These are phyloP conservation scores for Octodon degus DNA, from an alignment of 2,113 vertebrate species.

Conservation along the genomic window DNA sequence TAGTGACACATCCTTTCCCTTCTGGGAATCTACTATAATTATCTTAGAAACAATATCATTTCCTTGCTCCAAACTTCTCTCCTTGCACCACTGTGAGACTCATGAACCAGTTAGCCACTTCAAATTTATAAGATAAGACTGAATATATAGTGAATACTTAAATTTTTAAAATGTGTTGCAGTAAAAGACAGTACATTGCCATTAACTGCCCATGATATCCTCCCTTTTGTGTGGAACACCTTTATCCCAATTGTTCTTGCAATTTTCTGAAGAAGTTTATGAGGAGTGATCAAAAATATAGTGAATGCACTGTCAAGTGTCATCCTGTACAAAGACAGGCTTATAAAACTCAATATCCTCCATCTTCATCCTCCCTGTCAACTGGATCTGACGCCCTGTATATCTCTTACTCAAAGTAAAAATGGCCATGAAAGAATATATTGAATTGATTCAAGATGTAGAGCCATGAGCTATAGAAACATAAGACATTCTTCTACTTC, in stretches of 20 bases:
- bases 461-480: neutral
- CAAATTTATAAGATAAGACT: neutral
- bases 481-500: neutral
- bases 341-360: neutral
- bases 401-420: neutral
- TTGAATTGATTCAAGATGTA: neutral
- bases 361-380: neutral
- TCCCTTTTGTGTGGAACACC: neutral
- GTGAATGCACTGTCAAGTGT: neutral
- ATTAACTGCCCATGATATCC: neutral
- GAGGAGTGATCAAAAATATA: neutral
- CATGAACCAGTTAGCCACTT: too few species aligned
- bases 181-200: neutral
- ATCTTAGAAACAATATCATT: neutral
- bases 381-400: neutral
- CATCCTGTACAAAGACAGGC: too few species aligned
- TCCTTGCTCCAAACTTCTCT: conserved; percentile 22
- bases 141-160: neutral
- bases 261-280: neutral
- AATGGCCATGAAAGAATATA: neutral
- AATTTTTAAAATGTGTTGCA: neutral
- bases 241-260: neutral
- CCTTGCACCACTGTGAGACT: neutral
- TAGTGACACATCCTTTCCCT: neutral
- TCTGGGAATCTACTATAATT: neutral